Conservation (phyloP, 2,888 invertebrate genomes). For the Lycaena phlaeas region DNA sequence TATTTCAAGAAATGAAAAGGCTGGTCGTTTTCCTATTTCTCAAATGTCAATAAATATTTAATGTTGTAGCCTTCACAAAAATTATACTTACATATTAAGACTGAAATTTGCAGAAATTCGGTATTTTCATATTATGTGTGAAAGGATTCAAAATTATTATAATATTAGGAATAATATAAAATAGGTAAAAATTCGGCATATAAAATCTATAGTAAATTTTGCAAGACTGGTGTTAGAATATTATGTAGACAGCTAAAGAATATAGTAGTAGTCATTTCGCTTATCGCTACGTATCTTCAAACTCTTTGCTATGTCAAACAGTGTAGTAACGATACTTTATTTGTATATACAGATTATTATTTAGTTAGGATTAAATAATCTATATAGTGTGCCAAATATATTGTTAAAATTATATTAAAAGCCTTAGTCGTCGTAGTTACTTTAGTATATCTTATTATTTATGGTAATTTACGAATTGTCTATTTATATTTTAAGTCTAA, state of each 20-base stretch:
- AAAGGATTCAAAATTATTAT: no score
- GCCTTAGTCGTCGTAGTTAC: conserved; percentile 5
- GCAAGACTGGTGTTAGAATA: neutral
- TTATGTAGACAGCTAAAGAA: neutral
- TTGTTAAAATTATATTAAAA: conserved; percentile 9
- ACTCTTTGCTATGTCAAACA: conserved; percentile 9
- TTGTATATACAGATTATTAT: conserved; percentile 2
- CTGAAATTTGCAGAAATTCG: no score
- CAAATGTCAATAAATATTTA: no score
- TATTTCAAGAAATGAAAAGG: no score
- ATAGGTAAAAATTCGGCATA: no score
- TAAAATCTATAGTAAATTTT: no score
- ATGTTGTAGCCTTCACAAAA: no score
- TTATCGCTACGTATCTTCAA: conserved; percentile 4
- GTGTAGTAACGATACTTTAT: conserved; percentile 4
- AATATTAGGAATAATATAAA: no score
- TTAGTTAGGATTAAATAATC: neutral
- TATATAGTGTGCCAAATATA: conserved; percentile 2
- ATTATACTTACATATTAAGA: no score
- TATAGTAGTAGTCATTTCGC: neutral
- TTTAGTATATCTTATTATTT: neutral
- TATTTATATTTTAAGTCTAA: conserved; percentile 4
- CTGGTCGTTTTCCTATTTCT: no score
- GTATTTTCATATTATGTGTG: no score
- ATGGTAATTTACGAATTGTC: neutral